phyloP scores from a whole-genome alignment of 2,113 vertebrate genomes.

The Equus quagga region DNA sequence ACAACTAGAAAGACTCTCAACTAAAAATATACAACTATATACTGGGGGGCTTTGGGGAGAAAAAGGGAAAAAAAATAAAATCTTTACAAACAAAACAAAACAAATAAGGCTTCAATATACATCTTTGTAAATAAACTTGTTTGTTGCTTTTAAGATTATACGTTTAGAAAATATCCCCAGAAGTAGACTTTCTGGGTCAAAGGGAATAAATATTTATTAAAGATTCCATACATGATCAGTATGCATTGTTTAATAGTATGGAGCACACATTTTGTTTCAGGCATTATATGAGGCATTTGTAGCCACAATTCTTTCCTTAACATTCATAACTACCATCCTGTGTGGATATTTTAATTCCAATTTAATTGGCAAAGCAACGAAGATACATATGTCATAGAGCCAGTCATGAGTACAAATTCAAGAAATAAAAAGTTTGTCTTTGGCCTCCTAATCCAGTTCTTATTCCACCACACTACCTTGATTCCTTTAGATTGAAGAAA shows the following conservation, averaged over 20 bases:
- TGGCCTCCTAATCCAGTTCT: neutral
- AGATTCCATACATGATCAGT: neutral
- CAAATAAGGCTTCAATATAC: neutral
- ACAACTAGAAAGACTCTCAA: too few relatives aligned
- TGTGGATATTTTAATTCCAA: neutral
- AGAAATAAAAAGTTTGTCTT: neutral
- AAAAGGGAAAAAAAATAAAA: too few relatives aligned
- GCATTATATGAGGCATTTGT: neutral
- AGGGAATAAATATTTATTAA: neutral
- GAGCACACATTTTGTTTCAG: slow-evolving; percentile 29
- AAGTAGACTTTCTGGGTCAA: neutral
- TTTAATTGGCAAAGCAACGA: neutral
- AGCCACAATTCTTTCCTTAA: neutral
- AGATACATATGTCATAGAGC: neutral
- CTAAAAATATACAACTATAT: too few relatives aligned
- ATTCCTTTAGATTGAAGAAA: slow-evolving; percentile 3
- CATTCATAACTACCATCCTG: neutral
- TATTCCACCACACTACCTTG: neutral
- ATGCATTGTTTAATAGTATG: neutral
- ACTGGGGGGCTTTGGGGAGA: too few relatives aligned
- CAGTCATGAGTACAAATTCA: neutral
- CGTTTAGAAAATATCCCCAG: slow-evolving; percentile 7
- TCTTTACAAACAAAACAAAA: too few relatives aligned
- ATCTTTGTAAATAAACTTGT: neutral
- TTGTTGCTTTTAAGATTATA: neutral